A percentile compares a stretch with the other conserved stretches of the same genome.
These are phyloP conservation scores for Bovichtus variegatus DNA, from an alignment of 2,797 vertebrate species.

Conservation along the genomic window DNA sequence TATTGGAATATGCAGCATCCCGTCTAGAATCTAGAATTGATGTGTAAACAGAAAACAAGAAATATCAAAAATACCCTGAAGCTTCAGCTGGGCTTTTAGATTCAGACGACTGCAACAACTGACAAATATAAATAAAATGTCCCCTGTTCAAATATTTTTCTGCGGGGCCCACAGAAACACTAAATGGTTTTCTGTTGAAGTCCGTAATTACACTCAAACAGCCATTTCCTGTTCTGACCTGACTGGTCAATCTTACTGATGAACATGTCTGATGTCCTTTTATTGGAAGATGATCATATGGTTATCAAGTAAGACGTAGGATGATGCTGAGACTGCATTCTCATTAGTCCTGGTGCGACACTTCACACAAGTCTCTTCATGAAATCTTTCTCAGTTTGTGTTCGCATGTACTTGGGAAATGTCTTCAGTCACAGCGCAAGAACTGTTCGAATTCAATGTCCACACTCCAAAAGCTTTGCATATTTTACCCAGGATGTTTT, in stretches of 20 bases:
- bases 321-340: too few species aligned
- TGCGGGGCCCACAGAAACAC: background rate
- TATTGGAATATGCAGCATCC: conserved; percentile 10
- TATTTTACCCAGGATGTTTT: too few species aligned
- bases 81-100: conserved; percentile 1
- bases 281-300: too few species aligned
- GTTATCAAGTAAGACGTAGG: too few species aligned
- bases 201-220: too few species aligned
- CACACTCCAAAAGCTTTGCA: accelerated
- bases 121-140: background rate
- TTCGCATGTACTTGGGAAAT: too few species aligned
- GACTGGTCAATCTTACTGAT: too few species aligned
- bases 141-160: background rate
- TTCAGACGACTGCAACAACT: background rate
- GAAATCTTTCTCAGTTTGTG: too few species aligned
- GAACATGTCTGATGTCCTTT: too few species aligned
- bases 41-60: background rate
- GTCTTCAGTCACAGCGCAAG: too few species aligned
- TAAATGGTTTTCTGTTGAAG: too few species aligned
- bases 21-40: conserved; percentile 22
- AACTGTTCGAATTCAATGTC: too few species aligned
- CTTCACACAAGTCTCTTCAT: background rate
- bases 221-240: background rate
- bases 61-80: background rate
- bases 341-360: background rate